Evolutionary conservation across 2,113 vertebrate species (phyloP), one percentile per base, ranked within the genome.

Genomic region (Copsychus sechellarum): DNA sequence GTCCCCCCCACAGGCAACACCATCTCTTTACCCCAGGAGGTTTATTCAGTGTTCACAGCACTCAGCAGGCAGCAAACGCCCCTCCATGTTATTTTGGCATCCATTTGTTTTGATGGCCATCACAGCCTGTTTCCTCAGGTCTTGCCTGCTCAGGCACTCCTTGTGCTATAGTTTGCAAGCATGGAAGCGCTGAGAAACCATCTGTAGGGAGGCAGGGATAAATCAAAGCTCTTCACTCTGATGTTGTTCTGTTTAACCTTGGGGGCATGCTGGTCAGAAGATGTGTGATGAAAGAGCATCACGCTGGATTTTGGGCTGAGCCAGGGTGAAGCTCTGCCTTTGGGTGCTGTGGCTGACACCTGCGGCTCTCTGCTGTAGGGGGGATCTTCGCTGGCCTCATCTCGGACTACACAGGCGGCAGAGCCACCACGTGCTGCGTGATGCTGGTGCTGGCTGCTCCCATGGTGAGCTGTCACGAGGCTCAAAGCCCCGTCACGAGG

Each of bases 391-490:
- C 99, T 0, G 99, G 99, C 17, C 92, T 99, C 20, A 89, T 99
- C 94, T 99, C 99, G 0, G 99, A 99, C 98, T 99, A 98, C 97
- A 98, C 97, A 0, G 98, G 98, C 0, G 98, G 99, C 56, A 98
- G 99, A 73, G 99, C 99, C n/a, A 98, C 98, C 47, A 99, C 99
- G 3, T 99, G 99, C 97, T 98, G 98, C 1, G 78, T 98, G 93
- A 99, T 99, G 99, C 96, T 99, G 67, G 95, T 99, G 3, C 0
- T 95, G 6, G 99, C 99, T 0, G 99, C 99, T 47, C 99, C 99
- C 12, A 98, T 99, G 99, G 99, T 99, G 88, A 74, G 98, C 85
- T 38, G 73, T 92, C 91, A 91, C 1, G 2, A 0, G 47, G 70
- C 34, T 1, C 34, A 4, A 1, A 7, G 1, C 2, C 6, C 22